Conservation (phyloP, 2,888 invertebrate genomes). For the Diachrysia chrysitis region DNA sequence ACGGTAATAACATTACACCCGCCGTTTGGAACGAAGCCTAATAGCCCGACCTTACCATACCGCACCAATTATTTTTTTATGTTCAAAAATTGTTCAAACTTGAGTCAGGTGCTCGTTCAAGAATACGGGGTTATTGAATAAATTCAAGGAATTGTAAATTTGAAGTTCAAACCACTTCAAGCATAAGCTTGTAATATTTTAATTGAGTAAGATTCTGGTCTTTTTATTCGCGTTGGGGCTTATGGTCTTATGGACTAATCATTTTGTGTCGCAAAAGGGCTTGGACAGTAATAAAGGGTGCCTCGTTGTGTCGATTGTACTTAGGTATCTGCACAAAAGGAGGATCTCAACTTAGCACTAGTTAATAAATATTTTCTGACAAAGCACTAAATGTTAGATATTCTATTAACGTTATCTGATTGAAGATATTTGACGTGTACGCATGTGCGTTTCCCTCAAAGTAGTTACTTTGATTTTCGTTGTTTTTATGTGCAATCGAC, state of each 20-base stretch:
- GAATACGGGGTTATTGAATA: slow-evolving; percentile 2
- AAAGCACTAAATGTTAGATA: no score
- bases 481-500: no score
- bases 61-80: slow-evolving; percentile 27
- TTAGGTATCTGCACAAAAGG: no score
- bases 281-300: neutral
- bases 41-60: slow-evolving; percentile 46
- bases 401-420: no score
- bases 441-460: no score
- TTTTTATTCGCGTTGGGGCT: neutral
- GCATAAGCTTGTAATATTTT: slow-evolving; percentile 4
- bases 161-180: neutral
- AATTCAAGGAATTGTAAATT: slow-evolving; percentile 3
- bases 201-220: neutral
- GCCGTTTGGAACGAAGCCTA: slow-evolving; percentile 60
- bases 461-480: no score
- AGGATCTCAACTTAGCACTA: no score
- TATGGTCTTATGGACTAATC: neutral
- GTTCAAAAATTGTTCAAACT: slow-evolving; percentile 2
- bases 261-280: neutral
- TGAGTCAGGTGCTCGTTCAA: slow-evolving; percentile 2
- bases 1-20: slow-evolving; percentile 35
- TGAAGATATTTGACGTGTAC: no score
- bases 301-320: no score
- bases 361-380: no score